Conservation (phyloP, 2,113 vertebrate species). For the Otus sunia region DNA sequence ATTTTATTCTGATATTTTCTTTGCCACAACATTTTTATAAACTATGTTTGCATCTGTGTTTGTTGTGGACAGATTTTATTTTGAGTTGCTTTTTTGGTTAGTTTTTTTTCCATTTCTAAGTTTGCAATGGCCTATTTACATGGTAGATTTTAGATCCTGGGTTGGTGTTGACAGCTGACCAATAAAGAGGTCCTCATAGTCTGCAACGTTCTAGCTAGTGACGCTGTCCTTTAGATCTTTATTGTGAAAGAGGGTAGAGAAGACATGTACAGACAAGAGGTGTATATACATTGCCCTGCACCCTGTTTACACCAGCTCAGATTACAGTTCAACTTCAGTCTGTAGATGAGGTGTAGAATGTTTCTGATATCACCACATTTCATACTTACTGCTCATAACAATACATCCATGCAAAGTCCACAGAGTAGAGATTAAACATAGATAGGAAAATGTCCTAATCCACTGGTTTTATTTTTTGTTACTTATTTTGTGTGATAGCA, state of each 20-base stretch:
- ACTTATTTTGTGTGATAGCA: not conserved
- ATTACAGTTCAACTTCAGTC: not conserved
- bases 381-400: not conserved
- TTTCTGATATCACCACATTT: not conserved
- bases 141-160: not conserved
- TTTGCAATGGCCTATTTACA: not conserved
- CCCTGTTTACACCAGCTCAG: not conserved
- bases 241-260: not conserved
- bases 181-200: not conserved
- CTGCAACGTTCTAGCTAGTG: not conserved
- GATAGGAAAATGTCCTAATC: not conserved
- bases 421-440: not conserved
- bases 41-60: not conserved
- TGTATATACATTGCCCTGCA: too few species aligned
- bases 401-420: not conserved
- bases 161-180: not conserved
- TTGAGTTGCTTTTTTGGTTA: accelerated
- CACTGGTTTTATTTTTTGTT: not conserved
- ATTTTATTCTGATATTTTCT: not conserved
- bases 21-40: not conserved
- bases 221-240: not conserved
- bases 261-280: not conserved
- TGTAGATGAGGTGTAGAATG: not conserved
- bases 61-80: not conserved
- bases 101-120: not conserved